A percentile compares a stretch with the other conserved stretches of the same genome.
These are phyloP conservation scores for Ormyrus pomaceus DNA, from an alignment of 2,888 invertebrate species.

Conservation along the genomic window DNA sequence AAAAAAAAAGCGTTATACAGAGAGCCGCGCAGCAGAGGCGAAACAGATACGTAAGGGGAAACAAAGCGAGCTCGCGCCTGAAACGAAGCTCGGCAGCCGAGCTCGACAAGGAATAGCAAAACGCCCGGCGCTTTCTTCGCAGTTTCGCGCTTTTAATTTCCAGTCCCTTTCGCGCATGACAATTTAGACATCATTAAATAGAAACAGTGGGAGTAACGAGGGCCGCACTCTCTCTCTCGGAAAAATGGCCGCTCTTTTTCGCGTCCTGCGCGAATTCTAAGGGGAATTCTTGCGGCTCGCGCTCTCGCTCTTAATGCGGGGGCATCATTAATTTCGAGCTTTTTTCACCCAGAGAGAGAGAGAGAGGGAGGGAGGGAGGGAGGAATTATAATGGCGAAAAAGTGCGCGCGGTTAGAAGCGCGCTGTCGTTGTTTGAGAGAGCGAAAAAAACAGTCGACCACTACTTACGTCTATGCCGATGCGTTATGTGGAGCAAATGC, in stretches of 20 bases:
- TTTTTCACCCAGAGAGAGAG: conserved; percentile 34
- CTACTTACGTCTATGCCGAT: conserved; percentile 36
- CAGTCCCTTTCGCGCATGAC: conserved; percentile 61
- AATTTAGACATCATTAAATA: conserved; percentile 70
- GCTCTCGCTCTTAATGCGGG: conserved; percentile 48
- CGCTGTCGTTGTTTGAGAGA: conserved; percentile 20
- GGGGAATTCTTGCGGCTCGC: conserved; percentile 59
- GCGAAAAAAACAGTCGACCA: conserved; percentile 14
- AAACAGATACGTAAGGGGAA: conserved; percentile 16
- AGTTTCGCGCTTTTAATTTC: conserved; percentile 55
- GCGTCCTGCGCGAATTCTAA: conserved; percentile 60
- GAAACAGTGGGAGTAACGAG: conserved; percentile 63
- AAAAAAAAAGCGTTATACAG: conserved; percentile 15
- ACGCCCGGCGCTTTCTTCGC: conserved; percentile 35
- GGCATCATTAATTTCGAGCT: conserved; percentile 59
- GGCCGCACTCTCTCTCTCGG: conserved; percentile 44
- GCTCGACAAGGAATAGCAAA: conserved; percentile 55
- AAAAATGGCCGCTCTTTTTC: conserved; percentile 60
- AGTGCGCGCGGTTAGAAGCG: conserved; percentile 34
- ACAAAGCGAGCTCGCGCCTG: conserved; percentile 38
- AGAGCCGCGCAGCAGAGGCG: not conserved
- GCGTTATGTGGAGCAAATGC: not conserved
- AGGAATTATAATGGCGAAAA: conserved; percentile 51
- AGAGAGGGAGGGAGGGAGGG: not conserved
- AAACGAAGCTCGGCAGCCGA: conserved; percentile 40